Conservation (phyloP, 2,888 invertebrate species). For the Anorthoa munda region DNA sequence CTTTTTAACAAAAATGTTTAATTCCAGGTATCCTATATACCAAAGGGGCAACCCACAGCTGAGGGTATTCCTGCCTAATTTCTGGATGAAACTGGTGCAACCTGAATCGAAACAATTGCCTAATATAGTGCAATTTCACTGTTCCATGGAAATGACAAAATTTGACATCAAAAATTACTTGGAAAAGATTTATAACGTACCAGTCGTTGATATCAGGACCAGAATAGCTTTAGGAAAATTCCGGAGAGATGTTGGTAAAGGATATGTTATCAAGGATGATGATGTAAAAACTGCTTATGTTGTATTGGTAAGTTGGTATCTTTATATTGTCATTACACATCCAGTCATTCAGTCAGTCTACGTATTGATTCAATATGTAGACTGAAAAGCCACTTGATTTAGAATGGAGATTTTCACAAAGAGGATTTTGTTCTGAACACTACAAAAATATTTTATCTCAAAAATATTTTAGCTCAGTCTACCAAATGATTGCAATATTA, state of each 20-base stretch:
- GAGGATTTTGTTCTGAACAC: no score
- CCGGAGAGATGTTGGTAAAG: constrained; percentile 90
- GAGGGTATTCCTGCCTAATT: constrained; percentile 98
- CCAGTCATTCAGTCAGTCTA: no score
- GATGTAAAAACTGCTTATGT: constrained; percentile 96
- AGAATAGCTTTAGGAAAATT: constrained; percentile 94
- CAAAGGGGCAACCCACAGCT: constrained; percentile 98
- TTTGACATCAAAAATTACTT: constrained; percentile 97
- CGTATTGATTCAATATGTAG: no score
- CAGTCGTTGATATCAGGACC: constrained; percentile 94
- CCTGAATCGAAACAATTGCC: constrained; percentile 93
- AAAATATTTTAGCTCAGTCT: no score
- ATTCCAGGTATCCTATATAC: constrained; percentile 96
- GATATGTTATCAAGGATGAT: constrained; percentile 95
- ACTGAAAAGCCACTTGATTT: no score
- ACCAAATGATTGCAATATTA: no score
- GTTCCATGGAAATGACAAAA: constrained; percentile 98
- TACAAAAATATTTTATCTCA: no score
- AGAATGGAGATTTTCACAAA: no score
- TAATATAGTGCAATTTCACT: constrained; percentile 96
- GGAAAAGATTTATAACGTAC: constrained; percentile 98
- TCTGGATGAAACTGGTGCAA: constrained; percentile 98
- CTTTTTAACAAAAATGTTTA: constrained; percentile 5
- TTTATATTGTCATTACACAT: no score
- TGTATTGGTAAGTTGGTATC: constrained; percentile 93